A percentile compares a stretch with the other conserved stretches of the same genome.
Conservation (phyloP, 2,113 vertebrate species). For the Oenanthe melanoleuca region DNA sequence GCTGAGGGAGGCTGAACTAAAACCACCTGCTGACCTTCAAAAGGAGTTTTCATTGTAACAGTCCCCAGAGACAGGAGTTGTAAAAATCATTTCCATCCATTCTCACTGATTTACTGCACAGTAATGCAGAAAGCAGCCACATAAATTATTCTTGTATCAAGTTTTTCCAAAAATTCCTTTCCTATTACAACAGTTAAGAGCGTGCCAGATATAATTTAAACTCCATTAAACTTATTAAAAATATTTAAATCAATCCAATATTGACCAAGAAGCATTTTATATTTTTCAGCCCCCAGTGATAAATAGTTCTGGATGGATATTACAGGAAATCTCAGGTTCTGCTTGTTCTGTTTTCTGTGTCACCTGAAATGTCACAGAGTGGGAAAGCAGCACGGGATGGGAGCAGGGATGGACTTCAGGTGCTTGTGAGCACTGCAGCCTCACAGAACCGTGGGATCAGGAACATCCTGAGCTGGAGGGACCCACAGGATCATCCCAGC, state of each 20-base stretch:
- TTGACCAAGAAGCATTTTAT: neutral
- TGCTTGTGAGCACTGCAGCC: neutral
- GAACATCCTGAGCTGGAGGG: neutral
- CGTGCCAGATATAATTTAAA: constrained; percentile 19
- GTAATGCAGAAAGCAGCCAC: neutral
- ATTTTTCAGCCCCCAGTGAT: neutral
- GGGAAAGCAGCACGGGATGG: neutral
- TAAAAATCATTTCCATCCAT: constrained; percentile 18
- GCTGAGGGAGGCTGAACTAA: neutral
- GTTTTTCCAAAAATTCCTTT: neutral
- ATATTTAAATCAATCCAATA: constrained; percentile 17
- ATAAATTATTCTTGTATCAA: neutral
- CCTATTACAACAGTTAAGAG: neutral
- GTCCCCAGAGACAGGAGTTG: neutral
- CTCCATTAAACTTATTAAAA: neutral
- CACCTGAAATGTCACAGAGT: neutral
- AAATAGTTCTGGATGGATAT: neutral
- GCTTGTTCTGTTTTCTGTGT: neutral
- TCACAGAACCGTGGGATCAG: fast-evolving
- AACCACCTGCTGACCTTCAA: constrained; percentile 35
- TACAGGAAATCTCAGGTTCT: neutral
- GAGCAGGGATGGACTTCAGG: neutral
- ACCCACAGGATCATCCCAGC: neutral
- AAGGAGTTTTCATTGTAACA: neutral
- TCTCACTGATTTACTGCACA: constrained; percentile 31